Evolutionary conservation across 2,113 vertebrate genomes (phyloP).

Genomic region (Xiphophorus maculatus): DNA sequence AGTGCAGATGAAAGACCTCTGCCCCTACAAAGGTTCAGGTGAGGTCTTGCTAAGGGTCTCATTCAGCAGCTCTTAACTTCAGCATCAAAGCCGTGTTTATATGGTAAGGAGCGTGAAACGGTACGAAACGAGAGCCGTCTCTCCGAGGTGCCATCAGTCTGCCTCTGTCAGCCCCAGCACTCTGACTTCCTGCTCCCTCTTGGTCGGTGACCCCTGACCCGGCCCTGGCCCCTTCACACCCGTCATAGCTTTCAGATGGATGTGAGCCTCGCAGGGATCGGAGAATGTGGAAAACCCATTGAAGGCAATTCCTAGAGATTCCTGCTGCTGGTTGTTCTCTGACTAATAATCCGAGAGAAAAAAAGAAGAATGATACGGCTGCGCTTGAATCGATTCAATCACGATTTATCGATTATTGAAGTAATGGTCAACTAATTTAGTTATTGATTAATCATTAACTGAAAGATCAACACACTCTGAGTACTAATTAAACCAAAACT

Average conservation of each 20-base stretch:
- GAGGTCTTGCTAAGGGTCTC: constrained; percentile 66
- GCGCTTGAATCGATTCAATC: too few species aligned
- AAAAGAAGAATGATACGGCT: constrained; percentile 51
- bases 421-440: too few species aligned
- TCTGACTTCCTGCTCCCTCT: constrained; percentile 43
- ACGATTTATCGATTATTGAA: too few species aligned
- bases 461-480: too few species aligned
- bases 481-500: too few species aligned
- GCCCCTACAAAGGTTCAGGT: constrained; percentile 63
- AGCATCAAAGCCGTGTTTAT: constrained; percentile 70
- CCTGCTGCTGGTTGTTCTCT: constrained; percentile 20
- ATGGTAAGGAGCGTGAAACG: constrained; percentile 34
- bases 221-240: constrained; percentile 15
- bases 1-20: constrained; percentile 65
- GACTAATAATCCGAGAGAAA: not conserved
- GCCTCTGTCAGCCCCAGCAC: constrained; percentile 59
- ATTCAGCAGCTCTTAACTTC: constrained; percentile 67
- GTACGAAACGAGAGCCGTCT: constrained; percentile 46
- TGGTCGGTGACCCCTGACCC: constrained; percentile 59
- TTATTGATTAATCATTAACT: too few species aligned
- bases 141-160: constrained; percentile 71
- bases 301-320: constrained; percentile 37
- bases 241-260: constrained; percentile 54
- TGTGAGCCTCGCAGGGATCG: constrained; percentile 63
- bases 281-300: constrained; percentile 62